Conservation (phyloP, 2,797 vertebrate species). For the Galaxias olidus region DNA sequence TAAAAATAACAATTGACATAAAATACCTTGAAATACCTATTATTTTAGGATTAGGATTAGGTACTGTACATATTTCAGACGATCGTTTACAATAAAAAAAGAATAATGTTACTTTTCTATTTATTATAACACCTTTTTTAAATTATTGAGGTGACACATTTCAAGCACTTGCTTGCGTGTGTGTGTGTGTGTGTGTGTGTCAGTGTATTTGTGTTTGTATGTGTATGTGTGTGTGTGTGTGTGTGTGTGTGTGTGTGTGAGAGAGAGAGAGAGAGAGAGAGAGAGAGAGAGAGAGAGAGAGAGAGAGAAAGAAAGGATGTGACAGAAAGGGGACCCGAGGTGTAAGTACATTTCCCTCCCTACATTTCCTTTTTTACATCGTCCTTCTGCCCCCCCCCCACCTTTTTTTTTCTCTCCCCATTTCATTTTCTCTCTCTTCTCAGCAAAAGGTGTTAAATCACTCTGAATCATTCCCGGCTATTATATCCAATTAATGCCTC, state of each 20-base stretch:
- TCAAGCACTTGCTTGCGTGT: conserved; percentile 1
- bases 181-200: conserved; percentile 18
- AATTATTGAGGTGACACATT: too few relatives aligned
- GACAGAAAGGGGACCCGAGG: conserved; percentile 44
- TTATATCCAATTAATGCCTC: conserved; percentile 92
- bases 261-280: neutral
- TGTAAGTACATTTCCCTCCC: conserved; percentile 42
- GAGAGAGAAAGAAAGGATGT: neutral
- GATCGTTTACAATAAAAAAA: too few relatives aligned
- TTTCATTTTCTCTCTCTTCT: conserved; percentile 42
- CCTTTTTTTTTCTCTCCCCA: conserved; percentile 49
- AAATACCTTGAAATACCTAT: too few relatives aligned
- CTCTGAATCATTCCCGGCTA: conserved; percentile 80
- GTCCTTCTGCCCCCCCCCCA: conserved; percentile 62
- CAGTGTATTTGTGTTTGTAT: neutral
- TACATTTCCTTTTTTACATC: conserved; percentile 52
- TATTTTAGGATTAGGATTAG: too few relatives aligned
- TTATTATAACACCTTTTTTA: too few relatives aligned
- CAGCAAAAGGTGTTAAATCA: conserved; percentile 79
- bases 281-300: conserved; percentile 1
- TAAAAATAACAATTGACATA: neutral
- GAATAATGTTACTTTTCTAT: too few relatives aligned
- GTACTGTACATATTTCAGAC: too few relatives aligned
- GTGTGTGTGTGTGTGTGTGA: neutral
- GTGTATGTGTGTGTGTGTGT: neutral